Percentiles rank a stretch among this genome's conserved stretches.
Evolutionary conservation across 2,888 invertebrate species (phyloP).

Genomic region (Catocala fraxini): DNA sequence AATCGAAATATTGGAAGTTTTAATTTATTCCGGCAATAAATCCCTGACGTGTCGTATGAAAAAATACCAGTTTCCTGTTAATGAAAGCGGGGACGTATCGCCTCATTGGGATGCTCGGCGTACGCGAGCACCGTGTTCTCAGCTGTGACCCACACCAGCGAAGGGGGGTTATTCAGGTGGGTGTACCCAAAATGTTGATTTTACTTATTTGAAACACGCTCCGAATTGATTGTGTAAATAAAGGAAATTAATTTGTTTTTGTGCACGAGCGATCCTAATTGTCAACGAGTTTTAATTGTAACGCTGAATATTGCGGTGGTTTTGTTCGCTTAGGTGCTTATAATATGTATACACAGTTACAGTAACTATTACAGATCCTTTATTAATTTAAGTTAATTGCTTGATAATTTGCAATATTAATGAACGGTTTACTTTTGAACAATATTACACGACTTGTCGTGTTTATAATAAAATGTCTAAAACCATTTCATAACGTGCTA

Average conservation of each 20-base stretch:
- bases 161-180: slow-evolving; percentile 1
- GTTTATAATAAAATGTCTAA: too few species aligned
- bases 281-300: slow-evolving; percentile 37
- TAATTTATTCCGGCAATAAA: slow-evolving; percentile 57
- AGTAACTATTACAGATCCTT: too few species aligned
- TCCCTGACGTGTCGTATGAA: slow-evolving; percentile 49
- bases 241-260: slow-evolving; percentile 51
- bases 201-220: slow-evolving; percentile 55
- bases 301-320: not conserved
- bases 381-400: too few species aligned
- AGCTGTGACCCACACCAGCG: not conserved
- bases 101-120: slow-evolving; percentile 45
- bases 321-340: not conserved
- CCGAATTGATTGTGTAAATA: slow-evolving; percentile 53
- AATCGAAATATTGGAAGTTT: slow-evolving; percentile 50
- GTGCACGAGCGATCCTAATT: slow-evolving; percentile 37
- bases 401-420: too few species aligned
- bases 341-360: not conserved
- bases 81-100: slow-evolving; percentile 46
- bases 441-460: too few species aligned
- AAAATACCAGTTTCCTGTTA: slow-evolving; percentile 52
- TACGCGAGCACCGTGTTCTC: slow-evolving; percentile 8
- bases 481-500: too few species aligned
- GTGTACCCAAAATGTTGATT: slow-evolving; percentile 40
- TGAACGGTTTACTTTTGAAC: too few species aligned